A percentile compares a stretch with the other conserved stretches of the same genome.
These are phyloP conservation scores for Zaprionus tsacasi DNA, from an alignment of 1,140 invertebrate species.

Conservation along the genomic window DNA sequence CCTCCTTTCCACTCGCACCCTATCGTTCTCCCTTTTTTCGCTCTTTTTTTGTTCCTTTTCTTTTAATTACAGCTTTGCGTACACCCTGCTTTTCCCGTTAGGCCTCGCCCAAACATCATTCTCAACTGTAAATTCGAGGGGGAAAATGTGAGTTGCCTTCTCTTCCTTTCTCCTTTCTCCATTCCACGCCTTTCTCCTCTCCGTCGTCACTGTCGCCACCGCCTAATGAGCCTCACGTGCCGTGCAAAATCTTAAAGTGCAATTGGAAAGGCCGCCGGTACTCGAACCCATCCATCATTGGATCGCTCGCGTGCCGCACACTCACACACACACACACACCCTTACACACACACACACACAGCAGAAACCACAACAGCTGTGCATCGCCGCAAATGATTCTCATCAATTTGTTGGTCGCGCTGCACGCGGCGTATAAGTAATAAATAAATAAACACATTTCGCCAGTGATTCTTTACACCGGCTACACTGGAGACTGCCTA, in stretches of 20 bases:
- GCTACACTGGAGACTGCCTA: background rate
- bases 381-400: slow-evolving; percentile 44
- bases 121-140: slow-evolving; percentile 1
- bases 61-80: background rate
- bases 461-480: slow-evolving; percentile 25
- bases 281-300: background rate
- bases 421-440: slow-evolving; percentile 59
- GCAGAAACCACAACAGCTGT: slow-evolving; percentile 43
- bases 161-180: no score
- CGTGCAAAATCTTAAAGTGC: background rate
- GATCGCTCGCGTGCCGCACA: slow-evolving; percentile 1
- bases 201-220: background rate
- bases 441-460: slow-evolving; percentile 61
- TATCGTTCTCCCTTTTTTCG: background rate
- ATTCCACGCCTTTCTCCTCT: no score
- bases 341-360: background rate
- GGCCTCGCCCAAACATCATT: slow-evolving; percentile 5
- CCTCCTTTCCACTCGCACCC: background rate
- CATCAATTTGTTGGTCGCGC: slow-evolving; percentile 47
- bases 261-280: slow-evolving; percentile 1
- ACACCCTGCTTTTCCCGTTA: background rate
- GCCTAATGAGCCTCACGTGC: slow-evolving; percentile 7
- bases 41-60: background rate
- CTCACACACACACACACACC: background rate
- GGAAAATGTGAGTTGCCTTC: background rate